A percentile compares a stretch with the other conserved stretches of the same genome.
These are phyloP conservation scores for Sialia sialis DNA, from an alignment of 2,113 vertebrate species.

Conservation along the genomic window DNA sequence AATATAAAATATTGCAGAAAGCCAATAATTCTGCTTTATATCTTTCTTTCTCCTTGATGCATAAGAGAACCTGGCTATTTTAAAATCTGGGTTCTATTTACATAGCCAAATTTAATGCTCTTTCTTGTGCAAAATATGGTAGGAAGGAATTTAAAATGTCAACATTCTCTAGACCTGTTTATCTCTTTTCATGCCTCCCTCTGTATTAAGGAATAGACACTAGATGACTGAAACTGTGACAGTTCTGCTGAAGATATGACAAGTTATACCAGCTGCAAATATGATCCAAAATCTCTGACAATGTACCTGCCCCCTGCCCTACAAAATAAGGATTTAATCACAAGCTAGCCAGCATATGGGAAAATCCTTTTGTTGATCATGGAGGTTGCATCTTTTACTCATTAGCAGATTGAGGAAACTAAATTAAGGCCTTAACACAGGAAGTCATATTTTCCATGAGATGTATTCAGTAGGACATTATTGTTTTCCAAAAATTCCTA, in stretches of 20 bases:
- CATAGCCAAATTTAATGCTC: conserved; percentile 36
- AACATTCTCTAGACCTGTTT: conserved; percentile 31
- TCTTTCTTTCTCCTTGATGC: conserved; percentile 55
- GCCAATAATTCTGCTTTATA: conserved; percentile 61
- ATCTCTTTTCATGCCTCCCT: not conserved
- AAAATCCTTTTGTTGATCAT: not conserved
- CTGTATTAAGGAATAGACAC: not conserved
- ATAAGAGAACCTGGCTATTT: conserved; percentile 56
- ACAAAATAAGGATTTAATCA: not conserved
- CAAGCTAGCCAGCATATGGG: not conserved
- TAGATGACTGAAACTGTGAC: not conserved
- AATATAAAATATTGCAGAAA: conserved; percentile 65
- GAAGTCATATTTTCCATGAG: not conserved
- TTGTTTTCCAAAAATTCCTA: not conserved
- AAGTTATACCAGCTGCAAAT: not conserved
- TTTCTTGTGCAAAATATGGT: conserved; percentile 32
- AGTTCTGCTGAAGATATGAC: not conserved
- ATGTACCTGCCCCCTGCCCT: not conserved
- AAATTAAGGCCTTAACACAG: not conserved
- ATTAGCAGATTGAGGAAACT: not conserved
- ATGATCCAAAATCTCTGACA: not conserved
- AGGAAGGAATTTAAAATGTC: conserved; percentile 50
- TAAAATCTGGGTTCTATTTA: conserved; percentile 55
- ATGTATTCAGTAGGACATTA: not conserved
- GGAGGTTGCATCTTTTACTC: not conserved